Evolutionary conservation across 2,888 invertebrate species (phyloP), one percentile per base, ranked within the genome.

Genomic region (Opisthograptis luteolata): DNA sequence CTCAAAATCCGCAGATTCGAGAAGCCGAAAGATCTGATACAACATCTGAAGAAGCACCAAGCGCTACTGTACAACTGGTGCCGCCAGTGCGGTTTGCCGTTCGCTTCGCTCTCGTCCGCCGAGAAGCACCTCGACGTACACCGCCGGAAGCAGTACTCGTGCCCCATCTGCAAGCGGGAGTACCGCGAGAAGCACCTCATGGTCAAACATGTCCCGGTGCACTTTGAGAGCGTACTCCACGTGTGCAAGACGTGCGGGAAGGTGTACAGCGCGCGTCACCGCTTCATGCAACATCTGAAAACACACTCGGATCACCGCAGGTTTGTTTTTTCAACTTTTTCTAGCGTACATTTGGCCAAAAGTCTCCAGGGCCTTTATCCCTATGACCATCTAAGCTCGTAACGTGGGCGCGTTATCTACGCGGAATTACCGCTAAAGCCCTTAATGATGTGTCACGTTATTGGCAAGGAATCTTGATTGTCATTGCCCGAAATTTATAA

Each of bases 121-220:
- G 77, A 70, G 55, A 66, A 65, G 0, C 90, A 89, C 54, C 65
- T 88, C 1, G 77, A 79, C 43, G 62, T 79, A 22, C 89, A 90
- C 66, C 73, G 73, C 43, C 73, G 74, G 59, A 76, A 68, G 44
- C 61, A 59, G 12, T 84, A 76, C 76, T 76, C 87, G 68, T 93
- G 94, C 68, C 92, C 93, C 27, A 81, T 93, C 3, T 93, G 94
- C 77, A 84, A 79, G 28, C 87, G 89, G 57, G 77, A 81, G 0
- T 93, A 92, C 64, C 84, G 86, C 8, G 93, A 93, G 68, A 82
- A 81, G 43, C 68, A 84, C 54, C 62, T 77, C 14, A 58, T 81
- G 2, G 60, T 76, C 48, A 84, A 81, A 44, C 90, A 90, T 52
- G 58, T 83, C n/a, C 66, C 76, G 0, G 64, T 64, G 14, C 89